Conservation (phyloP, 1,140 invertebrate species). For the Magallana ariakensis region DNA sequence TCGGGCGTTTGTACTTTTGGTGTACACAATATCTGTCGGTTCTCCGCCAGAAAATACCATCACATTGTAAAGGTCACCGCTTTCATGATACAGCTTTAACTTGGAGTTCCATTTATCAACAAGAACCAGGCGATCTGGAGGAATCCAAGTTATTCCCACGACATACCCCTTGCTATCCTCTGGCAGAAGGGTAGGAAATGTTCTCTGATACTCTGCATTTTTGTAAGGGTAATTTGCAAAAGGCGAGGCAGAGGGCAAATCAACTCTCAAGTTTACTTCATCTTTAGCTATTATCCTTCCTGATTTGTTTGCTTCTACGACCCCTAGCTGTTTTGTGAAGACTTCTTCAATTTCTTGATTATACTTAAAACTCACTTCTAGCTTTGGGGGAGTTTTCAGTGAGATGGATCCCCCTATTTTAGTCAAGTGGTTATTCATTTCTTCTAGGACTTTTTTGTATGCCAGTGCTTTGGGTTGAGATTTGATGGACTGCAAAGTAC, state of each 20-base stretch:
- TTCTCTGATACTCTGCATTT: background rate
- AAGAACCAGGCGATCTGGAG: conserved; percentile 14
- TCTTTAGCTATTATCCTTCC: background rate
- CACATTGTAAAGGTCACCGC: background rate
- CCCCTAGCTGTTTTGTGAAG: background rate
- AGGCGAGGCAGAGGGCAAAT: background rate
- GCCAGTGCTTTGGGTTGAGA: background rate
- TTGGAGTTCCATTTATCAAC: conserved; percentile 50
- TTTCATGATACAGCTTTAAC: conserved; percentile 40
- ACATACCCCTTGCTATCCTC: conserved; percentile 26
- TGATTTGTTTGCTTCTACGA: background rate
- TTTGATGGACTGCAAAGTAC: background rate
- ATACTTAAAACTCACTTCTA: background rate
- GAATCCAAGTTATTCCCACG: conserved; percentile 47
- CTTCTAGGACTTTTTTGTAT: background rate
- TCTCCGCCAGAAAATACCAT: conserved; percentile 38
- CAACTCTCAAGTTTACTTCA: background rate
- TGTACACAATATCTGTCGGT: conserved; percentile 47
- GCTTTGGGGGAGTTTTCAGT: background rate
- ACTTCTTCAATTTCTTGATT: background rate
- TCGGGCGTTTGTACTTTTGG: background rate
- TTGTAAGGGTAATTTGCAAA: background rate
- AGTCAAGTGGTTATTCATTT: background rate
- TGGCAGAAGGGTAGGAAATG: background rate
- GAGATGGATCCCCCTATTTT: background rate